phyloP scores from a whole-genome alignment of 2,888 invertebrate species.

The Synergus gifuensis region DNA sequence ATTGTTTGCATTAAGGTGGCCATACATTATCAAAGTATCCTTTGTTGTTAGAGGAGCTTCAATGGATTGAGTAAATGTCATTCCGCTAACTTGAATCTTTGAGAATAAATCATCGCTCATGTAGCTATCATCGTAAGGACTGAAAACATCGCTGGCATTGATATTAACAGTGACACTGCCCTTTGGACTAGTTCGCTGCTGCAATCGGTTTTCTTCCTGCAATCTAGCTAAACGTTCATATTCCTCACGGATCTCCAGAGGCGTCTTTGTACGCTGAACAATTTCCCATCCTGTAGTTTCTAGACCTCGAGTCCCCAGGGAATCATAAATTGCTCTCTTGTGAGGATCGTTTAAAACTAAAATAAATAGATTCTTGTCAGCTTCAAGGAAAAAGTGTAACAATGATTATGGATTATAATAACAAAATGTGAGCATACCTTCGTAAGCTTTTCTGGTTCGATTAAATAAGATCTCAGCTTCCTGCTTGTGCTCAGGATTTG shows the following conservation, averaged over 20 bases:
- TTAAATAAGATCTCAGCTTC: conserved; percentile 96
- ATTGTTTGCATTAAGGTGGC: conserved; percentile 91
- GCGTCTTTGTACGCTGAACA: conserved; percentile 93
- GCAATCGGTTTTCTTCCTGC: conserved; percentile 91
- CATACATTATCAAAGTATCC: conserved; percentile 91
- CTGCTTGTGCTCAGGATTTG: conserved; percentile 88
- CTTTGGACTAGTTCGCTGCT: conserved; percentile 94
- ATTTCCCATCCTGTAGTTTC: conserved; percentile 98
- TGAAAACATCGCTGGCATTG: conserved; percentile 96
- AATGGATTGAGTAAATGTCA: conserved; percentile 95
- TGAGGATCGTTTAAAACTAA: conserved; percentile 94
- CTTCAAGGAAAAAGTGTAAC: neutral
- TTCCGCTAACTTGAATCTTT: conserved; percentile 92
- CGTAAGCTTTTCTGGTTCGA: conserved; percentile 95
- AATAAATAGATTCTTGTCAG: conserved; percentile 54
- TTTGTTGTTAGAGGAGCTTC: conserved; percentile 93
- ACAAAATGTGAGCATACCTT: conserved; percentile 80
- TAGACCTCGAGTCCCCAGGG: conserved; percentile 87
- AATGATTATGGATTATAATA: neutral
- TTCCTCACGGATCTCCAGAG: conserved; percentile 97
- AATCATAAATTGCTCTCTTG: conserved; percentile 96
- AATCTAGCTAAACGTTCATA: conserved; percentile 93
- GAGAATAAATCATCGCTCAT: conserved; percentile 83
- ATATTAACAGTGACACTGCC: conserved; percentile 92
- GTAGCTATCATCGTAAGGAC: conserved; percentile 87